Conservation (phyloP, 2,797 vertebrate genomes). For the Paedocypris micromegethes region DNA sequence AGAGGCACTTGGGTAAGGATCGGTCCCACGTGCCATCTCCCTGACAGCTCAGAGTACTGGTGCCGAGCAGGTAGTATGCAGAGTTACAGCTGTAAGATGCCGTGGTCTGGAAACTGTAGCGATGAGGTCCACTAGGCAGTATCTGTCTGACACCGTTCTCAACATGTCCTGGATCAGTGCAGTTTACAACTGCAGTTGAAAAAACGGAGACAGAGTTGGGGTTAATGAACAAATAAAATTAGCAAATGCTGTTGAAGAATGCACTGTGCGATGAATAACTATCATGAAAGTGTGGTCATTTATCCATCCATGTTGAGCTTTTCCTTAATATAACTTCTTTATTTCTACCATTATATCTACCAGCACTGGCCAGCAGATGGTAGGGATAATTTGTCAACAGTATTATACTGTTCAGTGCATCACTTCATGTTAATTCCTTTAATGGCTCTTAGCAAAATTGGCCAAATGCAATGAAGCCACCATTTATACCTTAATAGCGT, state of each 20-base stretch:
- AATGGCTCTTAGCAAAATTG: conserved; percentile 54
- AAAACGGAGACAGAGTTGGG: not conserved
- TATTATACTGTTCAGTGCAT: conserved; percentile 53
- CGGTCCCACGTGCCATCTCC: conserved; percentile 95
- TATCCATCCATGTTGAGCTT: conserved; percentile 44
- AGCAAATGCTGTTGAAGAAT: not conserved
- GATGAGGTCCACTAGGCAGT: conserved; percentile 78
- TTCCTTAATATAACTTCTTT: not conserved
- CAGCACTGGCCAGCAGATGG: too few relatives aligned
- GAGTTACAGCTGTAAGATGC: conserved; percentile 89
- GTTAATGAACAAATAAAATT: not conserved
- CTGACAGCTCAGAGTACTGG: conserved; percentile 87
- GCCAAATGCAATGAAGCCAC: conserved; percentile 52
- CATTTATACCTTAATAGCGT: conserved; percentile 56
- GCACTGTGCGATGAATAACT: not conserved
- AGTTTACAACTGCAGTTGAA: conserved; percentile 83
- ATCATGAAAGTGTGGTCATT: too few relatives aligned
- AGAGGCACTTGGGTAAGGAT: conserved; percentile 86
- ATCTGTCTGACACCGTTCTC: conserved; percentile 88
- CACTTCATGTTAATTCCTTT: conserved; percentile 66
- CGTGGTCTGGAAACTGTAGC: conserved; percentile 89
- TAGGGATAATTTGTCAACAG: conserved; percentile 13
- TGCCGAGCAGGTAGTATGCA: conserved; percentile 90
- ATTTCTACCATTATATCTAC: too few relatives aligned
- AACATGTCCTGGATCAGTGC: conserved; percentile 90